Evolutionary conservation across 2,113 vertebrate species (phyloP).

Genomic region (Eleginops maclovinus): DNA sequence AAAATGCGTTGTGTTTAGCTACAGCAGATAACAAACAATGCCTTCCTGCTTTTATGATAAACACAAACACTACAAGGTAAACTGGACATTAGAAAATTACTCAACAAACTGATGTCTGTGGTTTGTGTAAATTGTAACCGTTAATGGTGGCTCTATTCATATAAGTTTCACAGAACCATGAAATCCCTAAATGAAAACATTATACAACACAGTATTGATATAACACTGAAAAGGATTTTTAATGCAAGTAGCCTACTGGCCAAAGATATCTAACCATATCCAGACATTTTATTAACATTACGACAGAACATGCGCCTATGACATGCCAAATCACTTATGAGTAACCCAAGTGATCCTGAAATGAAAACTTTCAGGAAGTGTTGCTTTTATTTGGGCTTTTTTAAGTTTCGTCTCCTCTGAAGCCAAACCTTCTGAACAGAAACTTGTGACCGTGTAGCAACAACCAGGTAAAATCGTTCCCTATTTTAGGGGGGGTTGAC

Average conservation of each 20-base stretch:
- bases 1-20: no score
- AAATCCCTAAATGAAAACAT: background rate
- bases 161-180: background rate
- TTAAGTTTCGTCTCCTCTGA: background rate
- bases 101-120: background rate
- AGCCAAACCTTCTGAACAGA: background rate
- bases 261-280: background rate
- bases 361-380: background rate
- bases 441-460: rapidly evolving
- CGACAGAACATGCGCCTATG: background rate
- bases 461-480: background rate
- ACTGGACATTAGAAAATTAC: background rate
- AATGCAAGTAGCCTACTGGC: no score
- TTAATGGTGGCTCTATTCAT: background rate
- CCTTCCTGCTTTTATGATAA: background rate
- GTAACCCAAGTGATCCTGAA: background rate
- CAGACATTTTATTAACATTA: background rate
- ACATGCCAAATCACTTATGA: background rate
- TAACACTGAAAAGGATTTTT: no score
- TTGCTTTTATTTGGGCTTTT: background rate
- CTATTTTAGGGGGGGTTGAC: background rate
- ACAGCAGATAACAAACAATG: background rate
- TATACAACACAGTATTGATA: no score
- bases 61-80: background rate
- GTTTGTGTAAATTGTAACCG: background rate